phyloP scores from a whole-genome alignment of 1,140 invertebrate species.

The Zaprionus davidi region DNA sequence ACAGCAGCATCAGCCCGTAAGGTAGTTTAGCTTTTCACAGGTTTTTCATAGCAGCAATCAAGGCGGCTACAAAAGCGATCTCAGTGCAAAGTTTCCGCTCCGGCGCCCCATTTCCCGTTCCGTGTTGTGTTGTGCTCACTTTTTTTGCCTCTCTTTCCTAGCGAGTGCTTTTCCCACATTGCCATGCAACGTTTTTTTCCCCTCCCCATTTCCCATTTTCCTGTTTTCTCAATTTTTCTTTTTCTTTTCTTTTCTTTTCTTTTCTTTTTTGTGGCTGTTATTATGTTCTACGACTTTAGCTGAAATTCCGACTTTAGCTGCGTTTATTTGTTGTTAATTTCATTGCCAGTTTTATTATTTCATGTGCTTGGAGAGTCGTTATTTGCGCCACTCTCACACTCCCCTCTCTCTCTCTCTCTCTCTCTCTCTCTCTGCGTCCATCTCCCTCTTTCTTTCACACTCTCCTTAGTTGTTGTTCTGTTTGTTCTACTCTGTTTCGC shows the following conservation, averaged over 20 bases:
- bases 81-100: slow-evolving; percentile 48
- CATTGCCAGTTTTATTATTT: slow-evolving; percentile 73
- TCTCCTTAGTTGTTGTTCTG: not conserved
- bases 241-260: slow-evolving; percentile 3
- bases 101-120: slow-evolving; percentile 48
- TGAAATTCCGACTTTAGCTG: slow-evolving; percentile 41
- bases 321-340: slow-evolving; percentile 67
- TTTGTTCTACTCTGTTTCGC: slow-evolving; percentile 2
- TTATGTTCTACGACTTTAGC: slow-evolving; percentile 17
- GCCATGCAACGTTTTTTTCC: no score
- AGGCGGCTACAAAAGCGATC: slow-evolving; percentile 52
- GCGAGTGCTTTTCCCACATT: slow-evolving; percentile 13
- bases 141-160: slow-evolving; percentile 10
- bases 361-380: slow-evolving; percentile 66
- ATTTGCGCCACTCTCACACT: slow-evolving; percentile 11
- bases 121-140: slow-evolving; percentile 1
- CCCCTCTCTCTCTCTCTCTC: not conserved
- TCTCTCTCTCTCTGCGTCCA: not conserved
- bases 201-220: slow-evolving; percentile 3
- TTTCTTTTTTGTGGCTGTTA: slow-evolving; percentile 15
- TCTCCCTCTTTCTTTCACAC: not conserved
- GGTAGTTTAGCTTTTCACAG: slow-evolving; percentile 42
- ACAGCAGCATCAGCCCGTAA: slow-evolving; percentile 11
- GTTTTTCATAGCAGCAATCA: slow-evolving; percentile 57
- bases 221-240: not conserved